These are phyloP conservation scores for Neolamprologus toae DNA, from an alignment of 2,113 vertebrate species.

Conservation along the genomic window DNA sequence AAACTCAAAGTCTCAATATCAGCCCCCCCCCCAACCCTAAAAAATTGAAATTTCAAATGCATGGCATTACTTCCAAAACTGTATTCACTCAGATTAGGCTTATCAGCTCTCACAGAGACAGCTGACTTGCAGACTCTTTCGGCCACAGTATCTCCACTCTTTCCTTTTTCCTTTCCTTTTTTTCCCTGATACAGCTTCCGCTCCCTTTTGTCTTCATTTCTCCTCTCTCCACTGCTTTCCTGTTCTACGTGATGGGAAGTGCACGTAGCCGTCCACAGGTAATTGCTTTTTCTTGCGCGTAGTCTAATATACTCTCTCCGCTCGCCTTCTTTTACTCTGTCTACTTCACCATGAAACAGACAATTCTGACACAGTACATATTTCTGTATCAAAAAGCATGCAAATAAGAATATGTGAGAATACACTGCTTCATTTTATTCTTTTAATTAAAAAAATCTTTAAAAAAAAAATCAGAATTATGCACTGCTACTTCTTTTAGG, in stretches of 20 bases:
- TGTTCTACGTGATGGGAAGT: conserved; percentile 7
- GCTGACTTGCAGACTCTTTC: background rate
- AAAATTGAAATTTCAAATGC: background rate
- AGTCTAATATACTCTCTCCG: background rate
- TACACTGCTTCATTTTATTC: background rate
- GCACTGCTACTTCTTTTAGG: background rate
- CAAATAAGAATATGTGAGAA: background rate
- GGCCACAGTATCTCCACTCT: background rate
- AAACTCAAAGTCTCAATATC: background rate
- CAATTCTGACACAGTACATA: background rate
- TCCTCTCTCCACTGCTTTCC: background rate
- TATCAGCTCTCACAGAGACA: conserved; percentile 4
- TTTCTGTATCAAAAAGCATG: background rate
- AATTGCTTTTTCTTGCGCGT: conserved; percentile 29
- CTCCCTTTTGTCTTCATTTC: background rate
- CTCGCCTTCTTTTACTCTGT: background rate
- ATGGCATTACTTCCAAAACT: background rate
- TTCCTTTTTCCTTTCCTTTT: background rate
- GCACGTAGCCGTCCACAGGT: background rate
- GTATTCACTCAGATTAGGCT: background rate
- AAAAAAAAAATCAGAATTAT: background rate
- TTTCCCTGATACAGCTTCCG: background rate
- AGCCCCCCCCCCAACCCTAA: fast-evolving
- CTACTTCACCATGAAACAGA: background rate
- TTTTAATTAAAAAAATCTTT: background rate